Evolutionary conservation across 53 echinoderm and acorn worm genomes (phyloP), one percentile per base, ranked within the genome.

Genomic region (Patiria pectinifera): DNA sequence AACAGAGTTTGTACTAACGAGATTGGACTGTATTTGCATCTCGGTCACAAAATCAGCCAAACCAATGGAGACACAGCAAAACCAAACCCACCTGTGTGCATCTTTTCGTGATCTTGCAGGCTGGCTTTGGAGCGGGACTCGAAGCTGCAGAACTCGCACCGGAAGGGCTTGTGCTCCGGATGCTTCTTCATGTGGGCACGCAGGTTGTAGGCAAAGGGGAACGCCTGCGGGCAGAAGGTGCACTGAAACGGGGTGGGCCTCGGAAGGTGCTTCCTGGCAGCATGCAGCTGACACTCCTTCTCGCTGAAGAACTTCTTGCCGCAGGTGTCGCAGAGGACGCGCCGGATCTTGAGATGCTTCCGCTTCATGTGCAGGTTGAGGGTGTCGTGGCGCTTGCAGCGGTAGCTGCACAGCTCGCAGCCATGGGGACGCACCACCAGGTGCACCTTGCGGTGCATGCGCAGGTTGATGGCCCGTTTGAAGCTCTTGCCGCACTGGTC

Each of bases 221-320:
- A 97, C 2, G 95, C 93, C 13, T 76, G 84, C 14, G 95, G 94
- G 59, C 97, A 97, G 89, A 95, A 76, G 2, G 95, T 94, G 71
- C 97, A 97, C 79, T 91, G 86, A 44, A 95, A 95, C 1, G 97
- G 97, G 53, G 92, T 97, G 24, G 95, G 94, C 5, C 97, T 90
- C 0, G 92, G 95, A 45, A 92, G 87, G 85, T 97, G 97, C 79
- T 97, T 97, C 76, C 94, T 89, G 11, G 92, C 44, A 18, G 91
- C 91, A 24, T 97, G 97, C 18, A 92, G 90, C 89, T 94, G 92
- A 60, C 95, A 95, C 74, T 97, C 97, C 46, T 95, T 95, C 89
- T 97, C 94, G 71, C 95, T 95, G 91, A 95, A 97, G 92, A 97
- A 97, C 77, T 93, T 79, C 91, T 95, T 94, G 16, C 97, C 97